A percentile compares a stretch with the other conserved stretches of the same genome.
phyloP scores from a whole-genome alignment of 2,888 invertebrate species.

The Polietes domitor region DNA sequence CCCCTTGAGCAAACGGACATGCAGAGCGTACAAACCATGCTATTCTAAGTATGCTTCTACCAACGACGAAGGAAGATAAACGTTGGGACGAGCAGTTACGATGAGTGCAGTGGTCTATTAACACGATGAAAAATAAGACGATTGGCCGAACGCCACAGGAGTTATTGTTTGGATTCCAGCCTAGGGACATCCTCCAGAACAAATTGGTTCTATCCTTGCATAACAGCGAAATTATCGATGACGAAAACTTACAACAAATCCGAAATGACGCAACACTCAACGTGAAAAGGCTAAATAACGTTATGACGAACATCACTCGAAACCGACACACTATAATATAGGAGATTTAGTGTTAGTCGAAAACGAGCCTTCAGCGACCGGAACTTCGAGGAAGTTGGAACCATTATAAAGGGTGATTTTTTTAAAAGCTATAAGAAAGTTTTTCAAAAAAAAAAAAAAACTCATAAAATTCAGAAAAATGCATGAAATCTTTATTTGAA shows the following conservation, averaged over 20 bases:
- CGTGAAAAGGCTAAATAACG: constrained; percentile 45
- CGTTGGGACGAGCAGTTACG: constrained; percentile 52
- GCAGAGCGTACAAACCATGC: constrained; percentile 50
- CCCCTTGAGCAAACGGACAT: constrained; percentile 68
- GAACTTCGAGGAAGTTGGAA: constrained; percentile 10
- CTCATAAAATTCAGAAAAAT: too few relatives aligned
- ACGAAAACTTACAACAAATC: not conserved
- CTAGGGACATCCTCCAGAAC: constrained; percentile 47
- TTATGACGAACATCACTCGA: constrained; percentile 39
- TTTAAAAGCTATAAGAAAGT: too few relatives aligned
- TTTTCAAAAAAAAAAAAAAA: too few relatives aligned
- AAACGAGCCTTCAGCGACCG: constrained; percentile 2
- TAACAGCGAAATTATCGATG: not conserved
- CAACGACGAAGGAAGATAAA: constrained; percentile 16
- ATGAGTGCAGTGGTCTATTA: constrained; percentile 49
- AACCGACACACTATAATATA: constrained; percentile 26
- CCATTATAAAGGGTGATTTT: too few relatives aligned
- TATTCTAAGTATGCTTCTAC: constrained; percentile 42
- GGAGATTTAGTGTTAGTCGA: constrained; percentile 52
- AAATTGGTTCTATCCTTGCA: constrained; percentile 35
- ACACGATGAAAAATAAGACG: constrained; percentile 50
- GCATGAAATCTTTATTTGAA: too few relatives aligned
- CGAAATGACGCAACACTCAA: not conserved
- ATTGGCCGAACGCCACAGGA: constrained; percentile 49
- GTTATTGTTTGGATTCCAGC: constrained; percentile 52